Percentiles rank a stretch among this genome's conserved stretches.
phyloP scores from a whole-genome alignment of 2,797 vertebrate species.

The Gastrophryne carolinensis region DNA sequence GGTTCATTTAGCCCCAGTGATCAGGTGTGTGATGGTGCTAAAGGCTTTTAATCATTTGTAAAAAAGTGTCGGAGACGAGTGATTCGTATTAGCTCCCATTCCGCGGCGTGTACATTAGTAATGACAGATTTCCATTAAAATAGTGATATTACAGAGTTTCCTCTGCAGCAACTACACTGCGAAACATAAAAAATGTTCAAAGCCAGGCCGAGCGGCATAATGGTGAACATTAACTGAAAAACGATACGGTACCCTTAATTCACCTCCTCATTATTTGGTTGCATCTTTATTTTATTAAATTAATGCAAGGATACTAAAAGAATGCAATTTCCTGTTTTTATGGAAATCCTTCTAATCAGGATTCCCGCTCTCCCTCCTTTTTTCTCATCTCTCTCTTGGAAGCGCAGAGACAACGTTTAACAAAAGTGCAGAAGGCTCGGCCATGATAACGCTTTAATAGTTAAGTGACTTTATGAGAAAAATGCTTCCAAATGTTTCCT shows the following conservation, averaged over 20 bases:
- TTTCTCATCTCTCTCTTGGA: neutral
- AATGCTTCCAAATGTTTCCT: slow-evolving; percentile 96
- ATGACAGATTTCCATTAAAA: slow-evolving; percentile 53
- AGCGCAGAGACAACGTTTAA: slow-evolving; percentile 57
- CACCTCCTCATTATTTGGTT: slow-evolving; percentile 49
- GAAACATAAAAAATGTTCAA: slow-evolving; percentile 49
- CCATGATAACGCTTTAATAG: slow-evolving; percentile 90
- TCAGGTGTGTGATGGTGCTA: slow-evolving; percentile 20
- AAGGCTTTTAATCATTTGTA: slow-evolving; percentile 45
- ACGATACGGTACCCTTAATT: slow-evolving; percentile 52
- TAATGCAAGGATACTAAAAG: slow-evolving; percentile 59
- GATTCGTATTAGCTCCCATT: slow-evolving; percentile 45
- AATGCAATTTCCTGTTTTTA: slow-evolving; percentile 63
- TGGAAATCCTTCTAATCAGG: slow-evolving; percentile 67
- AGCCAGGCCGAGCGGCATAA: slow-evolving; percentile 53
- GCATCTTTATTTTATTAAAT: slow-evolving; percentile 62
- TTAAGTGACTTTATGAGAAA: slow-evolving; percentile 94
- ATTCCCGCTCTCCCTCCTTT: slow-evolving; percentile 52
- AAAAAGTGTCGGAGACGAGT: slow-evolving; percentile 7
- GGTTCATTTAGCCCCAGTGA: slow-evolving; percentile 29
- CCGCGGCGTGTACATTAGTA: slow-evolving; percentile 40
- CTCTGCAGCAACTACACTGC: slow-evolving; percentile 39
- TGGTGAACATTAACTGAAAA: slow-evolving; percentile 55
- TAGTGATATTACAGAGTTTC: slow-evolving; percentile 47
- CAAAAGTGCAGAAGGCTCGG: slow-evolving; percentile 73